Conservation (phyloP, 92 coral and sea anemone genomes). For the Actinernus sp. region DNA sequence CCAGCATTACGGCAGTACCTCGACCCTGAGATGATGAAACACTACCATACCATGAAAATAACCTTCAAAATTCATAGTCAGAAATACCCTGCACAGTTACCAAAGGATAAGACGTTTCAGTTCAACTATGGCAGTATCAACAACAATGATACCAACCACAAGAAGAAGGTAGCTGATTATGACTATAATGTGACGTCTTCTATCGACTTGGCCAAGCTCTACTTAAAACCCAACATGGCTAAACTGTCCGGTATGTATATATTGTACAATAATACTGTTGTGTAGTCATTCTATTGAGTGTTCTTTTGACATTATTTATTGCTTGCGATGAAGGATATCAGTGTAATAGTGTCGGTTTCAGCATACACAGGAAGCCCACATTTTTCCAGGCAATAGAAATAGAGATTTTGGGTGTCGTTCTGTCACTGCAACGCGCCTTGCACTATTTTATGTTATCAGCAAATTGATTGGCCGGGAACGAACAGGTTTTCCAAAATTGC, state of each 20-base stretch:
- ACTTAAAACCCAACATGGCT: conserved; percentile 85
- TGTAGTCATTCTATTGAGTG: not conserved
- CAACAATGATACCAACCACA: conserved; percentile 57
- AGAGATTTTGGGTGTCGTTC: too few species aligned
- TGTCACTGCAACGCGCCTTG: too few species aligned
- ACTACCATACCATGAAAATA: conserved; percentile 38
- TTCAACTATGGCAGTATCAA: conserved; percentile 84
- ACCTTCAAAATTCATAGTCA: conserved; percentile 56
- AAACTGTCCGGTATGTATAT: conserved; percentile 66
- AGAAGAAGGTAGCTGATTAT: conserved; percentile 42
- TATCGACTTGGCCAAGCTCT: conserved; percentile 76
- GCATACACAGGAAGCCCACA: too few species aligned
- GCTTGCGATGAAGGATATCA: too few species aligned
- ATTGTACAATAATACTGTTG: not conserved
- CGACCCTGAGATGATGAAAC: conserved; percentile 52
- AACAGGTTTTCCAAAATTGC: too few species aligned
- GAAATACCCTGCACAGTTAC: conserved; percentile 4
- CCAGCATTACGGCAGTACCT: conserved; percentile 65
- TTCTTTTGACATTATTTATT: too few species aligned
- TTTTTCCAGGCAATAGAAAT: too few species aligned
- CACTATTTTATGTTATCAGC: too few species aligned
- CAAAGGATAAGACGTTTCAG: conserved; percentile 31
- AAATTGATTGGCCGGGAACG: too few species aligned
- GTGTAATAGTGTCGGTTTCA: too few species aligned
- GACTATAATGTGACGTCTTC: conserved; percentile 75